Conservation (phyloP, 2,888 invertebrate genomes). For the Theristus sp. region DNA sequence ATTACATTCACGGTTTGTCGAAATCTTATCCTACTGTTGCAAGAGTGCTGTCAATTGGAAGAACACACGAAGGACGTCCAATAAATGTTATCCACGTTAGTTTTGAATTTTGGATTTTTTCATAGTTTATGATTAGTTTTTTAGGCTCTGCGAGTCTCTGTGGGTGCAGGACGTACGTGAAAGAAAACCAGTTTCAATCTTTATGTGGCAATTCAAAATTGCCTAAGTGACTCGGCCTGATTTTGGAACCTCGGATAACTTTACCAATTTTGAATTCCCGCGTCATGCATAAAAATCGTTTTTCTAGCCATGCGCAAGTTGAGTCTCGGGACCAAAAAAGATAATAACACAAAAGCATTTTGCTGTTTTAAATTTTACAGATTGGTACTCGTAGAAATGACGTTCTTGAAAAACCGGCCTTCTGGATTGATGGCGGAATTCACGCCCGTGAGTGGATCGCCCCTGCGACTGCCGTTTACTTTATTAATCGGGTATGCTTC, state of each 20-base stretch:
- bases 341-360: too few species aligned
- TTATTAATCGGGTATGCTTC: slow-evolving; percentile 21
- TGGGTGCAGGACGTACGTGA: too few species aligned
- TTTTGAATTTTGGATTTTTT: neutral
- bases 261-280: too few species aligned
- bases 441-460: slow-evolving; percentile 21
- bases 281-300: too few species aligned
- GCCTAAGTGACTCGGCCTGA: too few species aligned
- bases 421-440: slow-evolving; percentile 21
- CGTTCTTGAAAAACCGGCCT: slow-evolving; percentile 9
- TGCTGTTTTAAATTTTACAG: neutral
- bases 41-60: slow-evolving; percentile 3
- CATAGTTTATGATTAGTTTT: neutral
- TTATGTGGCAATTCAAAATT: too few species aligned
- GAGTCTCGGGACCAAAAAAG: neutral
- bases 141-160: too few species aligned
- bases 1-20: neutral
- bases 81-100: slow-evolving; percentile 3
- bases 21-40: slow-evolving; percentile 1
- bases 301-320: too few species aligned
- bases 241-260: too few species aligned
- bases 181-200: too few species aligned
- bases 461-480: slow-evolving; percentile 23
- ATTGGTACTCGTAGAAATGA: slow-evolving; percentile 3
- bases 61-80: slow-evolving; percentile 5